A percentile compares a stretch with the other conserved stretches of the same genome.
phyloP scores from a whole-genome alignment of 2,113 vertebrate species.

The Centropus unirufus region DNA sequence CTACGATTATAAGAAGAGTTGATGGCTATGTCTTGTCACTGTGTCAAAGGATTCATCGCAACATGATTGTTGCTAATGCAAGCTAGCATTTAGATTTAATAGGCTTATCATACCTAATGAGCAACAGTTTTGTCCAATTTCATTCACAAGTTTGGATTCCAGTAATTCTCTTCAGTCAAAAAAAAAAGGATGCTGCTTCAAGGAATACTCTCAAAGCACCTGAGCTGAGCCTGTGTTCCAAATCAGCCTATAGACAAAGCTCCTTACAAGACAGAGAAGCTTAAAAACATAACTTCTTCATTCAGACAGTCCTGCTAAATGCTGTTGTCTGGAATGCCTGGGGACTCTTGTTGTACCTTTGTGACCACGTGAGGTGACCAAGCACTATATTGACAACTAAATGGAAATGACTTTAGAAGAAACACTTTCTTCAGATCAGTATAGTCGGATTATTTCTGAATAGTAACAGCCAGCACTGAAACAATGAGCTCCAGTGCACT shows the following conservation, averaged over 20 bases:
- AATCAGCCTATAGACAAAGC: background rate
- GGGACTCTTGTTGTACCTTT: background rate
- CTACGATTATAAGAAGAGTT: background rate
- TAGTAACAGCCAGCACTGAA: background rate
- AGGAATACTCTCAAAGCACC: background rate
- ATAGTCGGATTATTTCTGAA: background rate
- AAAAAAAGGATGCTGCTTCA: background rate
- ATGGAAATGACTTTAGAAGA: background rate
- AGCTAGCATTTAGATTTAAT: background rate
- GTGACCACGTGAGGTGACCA: background rate
- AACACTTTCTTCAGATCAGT: background rate
- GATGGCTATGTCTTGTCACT: background rate
- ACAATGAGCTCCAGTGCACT: background rate
- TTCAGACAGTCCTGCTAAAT: background rate
- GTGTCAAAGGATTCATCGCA: background rate
- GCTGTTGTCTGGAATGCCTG: background rate
- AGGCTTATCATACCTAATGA: background rate
- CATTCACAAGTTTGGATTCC: background rate
- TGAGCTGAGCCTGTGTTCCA: background rate
- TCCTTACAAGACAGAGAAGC: background rate
- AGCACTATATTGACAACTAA: background rate
- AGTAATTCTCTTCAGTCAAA: background rate
- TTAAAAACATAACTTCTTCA: background rate
- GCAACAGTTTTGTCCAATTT: background rate
- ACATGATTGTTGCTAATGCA: background rate